Base-by-base conservation (phyloP, 2,113 vertebrate genomes). In the human (Homo sapiens) region DNA sequence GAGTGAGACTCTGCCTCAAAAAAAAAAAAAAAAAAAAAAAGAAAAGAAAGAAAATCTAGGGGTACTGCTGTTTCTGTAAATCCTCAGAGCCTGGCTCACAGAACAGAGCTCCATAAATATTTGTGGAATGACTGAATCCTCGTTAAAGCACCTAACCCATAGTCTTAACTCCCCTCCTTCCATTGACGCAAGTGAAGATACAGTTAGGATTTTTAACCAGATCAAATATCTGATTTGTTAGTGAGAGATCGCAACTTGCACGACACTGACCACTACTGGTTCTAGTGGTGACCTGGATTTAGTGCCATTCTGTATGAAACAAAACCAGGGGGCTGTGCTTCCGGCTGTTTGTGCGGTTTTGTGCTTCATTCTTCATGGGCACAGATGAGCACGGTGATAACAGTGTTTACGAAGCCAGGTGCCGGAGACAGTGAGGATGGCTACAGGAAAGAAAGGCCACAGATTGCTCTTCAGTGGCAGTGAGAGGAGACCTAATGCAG, bases 211-310 rank as follows among this genome's bases (percentile, higher is more conserved):
- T 45, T 66, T 10, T 55, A 57, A 57, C 59, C 7, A 30, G 75
- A 76, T 7, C 14, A 81, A 78, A 40, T 6, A 22, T 2, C 73
- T 57, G 50, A 27, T 38, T 35, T 25, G 0, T 5, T 10, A 16
- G 32, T 1, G 64, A 73, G 13, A 43, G 76, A 6, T 38, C 57
- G 22, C 57, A 23, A 52, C 4, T 14, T 25, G 72, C 50, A 12
- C 6, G 6, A 4, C 11, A 2, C 38, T 22, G 45, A 35, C 70
- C 5, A 3, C 43, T 1, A 0, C 40, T 2, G 38, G 73, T n/a
- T 35, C n/a, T 8, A 25, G 86, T 0, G 0, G 23, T 8, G 66
- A 55, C 25, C 68, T 14, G 35, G 50, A n/a, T 25, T n/a, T 8
- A 38, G 84, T 0, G 0, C 93, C 17, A 0, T 25, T 75, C 30